Evolutionary conservation across 2,113 vertebrate genomes (phyloP), one percentile per base, ranked within the genome.

Genomic region (Ranitomeya variabilis): DNA sequence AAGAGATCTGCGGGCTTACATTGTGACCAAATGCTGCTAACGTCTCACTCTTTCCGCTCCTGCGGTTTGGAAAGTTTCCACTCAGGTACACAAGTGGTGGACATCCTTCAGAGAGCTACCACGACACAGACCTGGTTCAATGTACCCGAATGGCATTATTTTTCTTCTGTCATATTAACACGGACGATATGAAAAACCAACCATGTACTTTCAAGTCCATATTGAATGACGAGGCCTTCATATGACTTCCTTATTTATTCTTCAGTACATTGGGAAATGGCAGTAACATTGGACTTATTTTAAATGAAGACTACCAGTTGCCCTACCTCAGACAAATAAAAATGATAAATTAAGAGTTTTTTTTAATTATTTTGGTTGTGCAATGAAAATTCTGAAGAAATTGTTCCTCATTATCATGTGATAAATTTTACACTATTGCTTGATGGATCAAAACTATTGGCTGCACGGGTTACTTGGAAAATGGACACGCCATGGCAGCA

Each of bases 251-350:
- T 77, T 91, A 90, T 92, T 90, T 92, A 89, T 91, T 93, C 91
- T 91, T 90, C 67, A 37, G 93, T 91, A 90, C 91, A 90, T 90
- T 92, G 83, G 91, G 92, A 92, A 90, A 91, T 92, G 92, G 91
- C 92, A 92, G 93, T 90, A 62, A 91, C 89, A 93, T 94, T 92
- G 93, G 93, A 93, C 91, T 87, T 91, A 90, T 90, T 87, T 93
- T 93, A n/a, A 54, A 66, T 93, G 91, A 79, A 93, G 90, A 91
- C 90, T 92, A 91, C 95, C 94, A 93, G 94, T 67, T 95, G 95
- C 93, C 94, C 98, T 99, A 99, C 97, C 98, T 99, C 98, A 99
- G 94, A 95, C 37, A 85, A 79, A 15, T 66, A 4, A 64, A 87
- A 67, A 81, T 69, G 59, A 88, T 62, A 57, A 67, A 84, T 52